Base-by-base conservation (phyloP, 1,140 invertebrate species). In the Araneus ventricosus region DNA sequence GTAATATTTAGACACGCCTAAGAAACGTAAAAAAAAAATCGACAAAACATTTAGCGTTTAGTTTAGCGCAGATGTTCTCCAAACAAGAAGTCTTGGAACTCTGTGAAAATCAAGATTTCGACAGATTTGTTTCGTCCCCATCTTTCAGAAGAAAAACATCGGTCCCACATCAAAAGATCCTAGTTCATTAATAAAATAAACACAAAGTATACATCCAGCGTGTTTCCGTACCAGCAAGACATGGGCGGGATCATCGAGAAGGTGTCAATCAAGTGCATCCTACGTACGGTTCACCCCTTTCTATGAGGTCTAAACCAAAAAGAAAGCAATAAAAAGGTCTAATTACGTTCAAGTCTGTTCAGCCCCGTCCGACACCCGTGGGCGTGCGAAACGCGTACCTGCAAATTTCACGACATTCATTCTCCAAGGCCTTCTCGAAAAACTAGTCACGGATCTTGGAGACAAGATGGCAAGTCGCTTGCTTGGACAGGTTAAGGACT, bases 311-410 rank as follows among this genome's bases (percentile, higher is more conserved):
- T 27, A 8, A 8, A 27, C 30, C 27, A 20, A 75, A 37, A 37
- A 37, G 70, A 75, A 27, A 17, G 45, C 45, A 52, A 37, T 75
- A 75, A 75, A 75, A 30, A 67, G 70, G 70, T 75, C 34, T 75
- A 75, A 75, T 75, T 75, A 37, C 70, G 37, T 34, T 75, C 70
- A 34, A 14, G 70, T 37, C 70, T 63, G 59, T 61, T 52, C 45
- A 52, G 45, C 45, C 45, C 59, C n/a, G 59, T 63, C 59, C 22
- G 59, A 24, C 30, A 22, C 17, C 70, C 70, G 70, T 75, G 70
- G 70, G 70, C 70, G 70, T 75, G 70, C 70, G 70, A 75, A 37
- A 34, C 30, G 70, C 20, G 70, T 75, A 75, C 70, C 70, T 75
- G 70, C 70, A 75, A 75, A 75, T 75, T 75, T 27, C 70, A 34